phyloP scores from a whole-genome alignment of 1,140 invertebrate genomes.

The Bombus affinis region DNA sequence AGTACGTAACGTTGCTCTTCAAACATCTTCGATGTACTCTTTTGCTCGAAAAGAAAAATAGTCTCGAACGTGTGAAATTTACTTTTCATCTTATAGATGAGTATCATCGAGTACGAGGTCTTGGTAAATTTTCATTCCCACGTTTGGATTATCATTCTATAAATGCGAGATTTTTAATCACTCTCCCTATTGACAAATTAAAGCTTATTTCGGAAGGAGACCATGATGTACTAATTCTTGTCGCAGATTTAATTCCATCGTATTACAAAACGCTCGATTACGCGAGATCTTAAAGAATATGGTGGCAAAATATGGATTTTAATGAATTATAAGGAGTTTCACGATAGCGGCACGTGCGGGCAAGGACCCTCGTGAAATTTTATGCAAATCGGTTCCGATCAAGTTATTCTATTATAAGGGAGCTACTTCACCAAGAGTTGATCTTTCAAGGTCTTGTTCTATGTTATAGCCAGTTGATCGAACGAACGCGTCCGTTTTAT shows the following conservation, averaged over 20 bases:
- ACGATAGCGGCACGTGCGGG: not conserved
- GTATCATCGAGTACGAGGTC: not conserved
- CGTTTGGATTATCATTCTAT: slow-evolving; percentile 6
- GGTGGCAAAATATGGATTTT: not conserved
- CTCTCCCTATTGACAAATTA: not conserved
- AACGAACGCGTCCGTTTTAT: slow-evolving; percentile 41
- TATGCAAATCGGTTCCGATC: not conserved
- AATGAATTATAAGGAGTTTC: not conserved
- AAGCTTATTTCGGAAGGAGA: not conserved
- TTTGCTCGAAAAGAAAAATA: not conserved
- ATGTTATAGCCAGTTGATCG: slow-evolving; percentile 16
- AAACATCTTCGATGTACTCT: not conserved
- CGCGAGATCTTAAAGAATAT: not conserved
- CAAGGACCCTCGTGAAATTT: not conserved
- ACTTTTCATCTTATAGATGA: not conserved
- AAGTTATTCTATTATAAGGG: not conserved
- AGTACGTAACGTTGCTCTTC: not conserved
- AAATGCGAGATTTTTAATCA: slow-evolving; percentile 3
- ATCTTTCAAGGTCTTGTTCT: not conserved
- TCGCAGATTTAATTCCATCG: not conserved
- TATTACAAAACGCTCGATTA: not conserved
- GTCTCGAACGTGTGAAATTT: no score
- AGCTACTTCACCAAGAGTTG: not conserved
- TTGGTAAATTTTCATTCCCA: not conserved
- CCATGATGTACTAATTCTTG: not conserved